These are phyloP conservation scores for Amphibalanus amphitrite DNA, from an alignment of 1,140 invertebrate species.

Conservation along the genomic window DNA sequence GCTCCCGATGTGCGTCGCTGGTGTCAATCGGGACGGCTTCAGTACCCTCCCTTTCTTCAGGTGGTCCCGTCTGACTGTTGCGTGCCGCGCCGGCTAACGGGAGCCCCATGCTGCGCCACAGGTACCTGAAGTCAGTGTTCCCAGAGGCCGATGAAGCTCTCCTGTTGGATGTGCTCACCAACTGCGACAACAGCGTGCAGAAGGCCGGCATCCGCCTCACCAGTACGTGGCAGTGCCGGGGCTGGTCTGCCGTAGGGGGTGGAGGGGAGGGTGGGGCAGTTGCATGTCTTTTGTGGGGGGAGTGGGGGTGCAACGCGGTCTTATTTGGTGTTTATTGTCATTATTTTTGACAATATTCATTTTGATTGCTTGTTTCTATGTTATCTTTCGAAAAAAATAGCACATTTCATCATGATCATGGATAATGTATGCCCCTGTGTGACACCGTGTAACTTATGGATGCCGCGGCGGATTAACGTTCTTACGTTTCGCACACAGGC, in stretches of 20 bases:
- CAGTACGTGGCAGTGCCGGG: background rate
- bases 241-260: too few relatives aligned
- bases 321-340: background rate
- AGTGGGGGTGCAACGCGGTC: background rate
- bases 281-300: background rate
- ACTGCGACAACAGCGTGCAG: slow-evolving; percentile 72
- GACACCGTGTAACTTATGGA: too few relatives aligned
- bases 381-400: background rate
- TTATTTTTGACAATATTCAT: background rate
- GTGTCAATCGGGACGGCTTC: too few relatives aligned
- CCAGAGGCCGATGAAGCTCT: slow-evolving; percentile 79
- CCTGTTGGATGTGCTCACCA: slow-evolving; percentile 59
- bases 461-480: background rate
- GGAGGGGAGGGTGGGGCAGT: too few relatives aligned
- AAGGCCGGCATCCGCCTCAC: slow-evolving; percentile 59
- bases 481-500: slow-evolving; percentile 19
- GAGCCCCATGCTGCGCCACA: too few relatives aligned
- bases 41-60: too few relatives aligned
- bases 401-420: background rate
- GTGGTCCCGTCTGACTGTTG: too few relatives aligned
- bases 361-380: background rate
- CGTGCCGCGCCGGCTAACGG: too few relatives aligned
- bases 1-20: too few relatives aligned
- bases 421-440: background rate
- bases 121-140: slow-evolving; percentile 78